Percentiles rank a stretch among this genome's conserved stretches.
These are phyloP conservation scores for Pterocles gutturalis DNA, from an alignment of 2,113 vertebrate species.

Conservation along the genomic window DNA sequence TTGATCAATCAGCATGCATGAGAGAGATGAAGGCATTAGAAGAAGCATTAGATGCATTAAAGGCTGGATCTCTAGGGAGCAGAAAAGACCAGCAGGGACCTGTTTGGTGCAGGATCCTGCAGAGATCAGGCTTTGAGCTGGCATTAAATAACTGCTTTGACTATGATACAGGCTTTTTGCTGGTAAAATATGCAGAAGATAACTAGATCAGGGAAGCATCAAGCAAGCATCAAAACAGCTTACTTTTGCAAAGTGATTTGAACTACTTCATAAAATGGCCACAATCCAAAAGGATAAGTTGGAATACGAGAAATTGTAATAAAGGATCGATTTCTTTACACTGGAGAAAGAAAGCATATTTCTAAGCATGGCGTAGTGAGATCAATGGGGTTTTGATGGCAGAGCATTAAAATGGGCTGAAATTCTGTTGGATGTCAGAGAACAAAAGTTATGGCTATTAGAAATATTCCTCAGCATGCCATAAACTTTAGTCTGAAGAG, in stretches of 20 bases:
- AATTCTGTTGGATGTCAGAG: not conserved
- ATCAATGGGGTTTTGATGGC: not conserved
- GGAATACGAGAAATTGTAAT: not conserved
- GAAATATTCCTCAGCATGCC: not conserved
- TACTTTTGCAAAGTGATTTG: not conserved
- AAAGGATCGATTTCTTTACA: not conserved
- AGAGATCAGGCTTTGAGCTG: not conserved
- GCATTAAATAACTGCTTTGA: not conserved
- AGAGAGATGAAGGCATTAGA: not conserved
- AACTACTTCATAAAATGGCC: not conserved
- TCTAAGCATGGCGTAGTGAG: not conserved
- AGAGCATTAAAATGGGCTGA: not conserved
- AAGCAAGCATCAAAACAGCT: not conserved
- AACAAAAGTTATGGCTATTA: not conserved
- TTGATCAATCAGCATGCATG: not conserved
- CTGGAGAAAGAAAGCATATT: not conserved
- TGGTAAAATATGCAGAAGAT: not conserved
- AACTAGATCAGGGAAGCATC: not conserved
- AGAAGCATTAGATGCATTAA: not conserved
- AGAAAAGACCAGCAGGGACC: not conserved
- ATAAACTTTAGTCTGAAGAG: not conserved
- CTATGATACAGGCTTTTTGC: not conserved
- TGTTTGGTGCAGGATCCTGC: not conserved
- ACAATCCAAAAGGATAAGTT: not conserved
- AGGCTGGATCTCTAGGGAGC: not conserved